phyloP scores from a whole-genome alignment of 1,140 invertebrate genomes.

The Lordiphosa mommai region DNA sequence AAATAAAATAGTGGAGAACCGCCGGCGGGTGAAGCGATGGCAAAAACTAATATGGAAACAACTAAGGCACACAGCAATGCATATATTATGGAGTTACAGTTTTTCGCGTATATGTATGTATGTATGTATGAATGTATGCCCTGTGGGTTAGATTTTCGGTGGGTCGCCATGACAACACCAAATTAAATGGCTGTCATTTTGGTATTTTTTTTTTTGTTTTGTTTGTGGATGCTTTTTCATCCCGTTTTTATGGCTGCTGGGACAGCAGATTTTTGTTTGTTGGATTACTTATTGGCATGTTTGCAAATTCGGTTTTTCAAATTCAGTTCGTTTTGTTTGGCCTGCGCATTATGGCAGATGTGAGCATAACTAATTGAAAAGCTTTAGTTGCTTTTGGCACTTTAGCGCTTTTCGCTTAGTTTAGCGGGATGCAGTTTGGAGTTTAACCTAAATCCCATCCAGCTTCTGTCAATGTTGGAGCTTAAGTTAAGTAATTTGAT shows the following conservation, averaged over 20 bases:
- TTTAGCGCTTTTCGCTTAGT: too few relatives aligned
- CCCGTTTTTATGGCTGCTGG: slow-evolving; percentile 5
- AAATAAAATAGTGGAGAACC: slow-evolving; percentile 66
- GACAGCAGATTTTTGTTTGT: slow-evolving; percentile 30
- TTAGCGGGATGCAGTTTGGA: neutral
- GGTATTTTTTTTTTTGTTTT: slow-evolving; percentile 22
- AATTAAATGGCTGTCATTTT: slow-evolving; percentile 71
- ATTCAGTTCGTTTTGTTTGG: slow-evolving; percentile 56
- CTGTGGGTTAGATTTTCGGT: slow-evolving; percentile 28
- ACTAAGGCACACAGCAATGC: slow-evolving; percentile 14
- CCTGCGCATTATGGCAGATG: slow-evolving; percentile 60
- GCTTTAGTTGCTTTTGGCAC: slow-evolving; percentile 42
- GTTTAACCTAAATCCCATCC: too few relatives aligned
- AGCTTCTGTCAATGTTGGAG: too few relatives aligned
- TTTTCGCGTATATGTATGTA: slow-evolving; percentile 10
- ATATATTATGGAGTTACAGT: slow-evolving; percentile 22
- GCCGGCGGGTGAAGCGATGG: slow-evolving; percentile 12
- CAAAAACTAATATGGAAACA: slow-evolving; percentile 33
- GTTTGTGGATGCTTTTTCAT: slow-evolving; percentile 8
- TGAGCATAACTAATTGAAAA: slow-evolving; percentile 74
- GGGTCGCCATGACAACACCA: slow-evolving; percentile 50
- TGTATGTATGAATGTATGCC: slow-evolving; percentile 28
- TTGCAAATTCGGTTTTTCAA: slow-evolving; percentile 60
- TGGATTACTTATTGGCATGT: slow-evolving; percentile 64
- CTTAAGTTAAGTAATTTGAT: too few relatives aligned